Conservation (phyloP, 2,113 vertebrate species). For the Enhydra lutris region DNA sequence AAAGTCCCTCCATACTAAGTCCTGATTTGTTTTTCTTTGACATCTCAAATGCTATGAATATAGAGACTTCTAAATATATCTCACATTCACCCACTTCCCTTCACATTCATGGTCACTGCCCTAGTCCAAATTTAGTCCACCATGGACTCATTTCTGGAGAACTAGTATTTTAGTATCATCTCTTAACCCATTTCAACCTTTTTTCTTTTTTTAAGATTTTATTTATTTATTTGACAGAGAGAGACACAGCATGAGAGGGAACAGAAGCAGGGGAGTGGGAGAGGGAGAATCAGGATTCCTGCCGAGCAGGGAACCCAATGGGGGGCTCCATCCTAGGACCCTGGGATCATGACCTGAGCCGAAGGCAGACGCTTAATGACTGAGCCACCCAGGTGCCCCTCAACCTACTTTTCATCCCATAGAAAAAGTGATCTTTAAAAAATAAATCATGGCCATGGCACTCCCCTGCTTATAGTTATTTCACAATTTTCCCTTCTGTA, state of each 20-base stretch:
- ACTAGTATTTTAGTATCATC: background rate
- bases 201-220: too few species aligned
- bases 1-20: background rate
- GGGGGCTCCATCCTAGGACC: too few species aligned
- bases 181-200: background rate
- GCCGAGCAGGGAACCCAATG: too few species aligned
- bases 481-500: background rate
- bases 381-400: too few species aligned
- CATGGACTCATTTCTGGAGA: background rate
- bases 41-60: slow-evolving; percentile 15
- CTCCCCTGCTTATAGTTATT: background rate
- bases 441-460: background rate
- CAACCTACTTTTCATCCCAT: background rate
- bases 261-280: too few species aligned
- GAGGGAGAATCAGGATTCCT: too few species aligned
- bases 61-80: background rate
- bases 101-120: background rate
- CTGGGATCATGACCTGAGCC: too few species aligned
- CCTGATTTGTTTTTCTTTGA: background rate
- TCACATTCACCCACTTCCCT: background rate
- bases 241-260: too few species aligned
- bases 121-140: background rate
- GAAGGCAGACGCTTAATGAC: too few species aligned
- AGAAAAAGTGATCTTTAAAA: background rate
- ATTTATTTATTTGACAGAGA: too few species aligned